Base-by-base conservation (phyloP, 2,888 invertebrate species). In the Cephus pygmeus region DNA sequence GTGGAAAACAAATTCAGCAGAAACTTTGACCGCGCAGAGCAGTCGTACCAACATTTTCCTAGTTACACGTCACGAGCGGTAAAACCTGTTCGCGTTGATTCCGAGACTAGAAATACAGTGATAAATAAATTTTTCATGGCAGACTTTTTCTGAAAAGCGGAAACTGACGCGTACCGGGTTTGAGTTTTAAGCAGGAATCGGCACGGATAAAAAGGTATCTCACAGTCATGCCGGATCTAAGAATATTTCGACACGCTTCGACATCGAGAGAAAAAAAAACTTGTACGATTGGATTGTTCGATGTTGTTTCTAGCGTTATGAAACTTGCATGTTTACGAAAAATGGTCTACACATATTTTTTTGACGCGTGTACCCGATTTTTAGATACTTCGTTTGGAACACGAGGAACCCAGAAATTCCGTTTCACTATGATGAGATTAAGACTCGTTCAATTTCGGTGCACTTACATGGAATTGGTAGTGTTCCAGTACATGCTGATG, bases 401-500 rank as follows among this genome's bases (percentile, higher is more conserved):
- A 56, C 23, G 9, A 23, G 2, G 40, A 2, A 23, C 3, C 6
- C 9, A 1, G 23, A 56, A 23, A 56, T 15, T 56, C 23, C 0
- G 23, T 56, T 56, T 9, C 23, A 2, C 23, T 23, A 2, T 12
- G 23, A 56, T 56, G 1, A 56, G 40, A 56, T 23, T 56, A 56
- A 2, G 40, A 23, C 23, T 56, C 40, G 56, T 56, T 56, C 9
- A 9, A 56, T 56, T 56, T 56, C 56, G 56, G 23, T 9, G 23
- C 83, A 93, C 94, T 93, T 92, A 94, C 94, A 97, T 97, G 91
- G 97, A 96, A 92, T 97, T 97, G 84, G 96, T 96, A 85, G 96
- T 96, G 93, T 97, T 97, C 97, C 97, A 97, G 91, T 97, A 96
- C 92, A 97, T 96, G 92, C 95, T 96, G 92, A 96, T 96, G 78